A percentile compares a stretch with the other conserved stretches of the same genome.
Evolutionary conservation across 2,797 vertebrate genomes (phyloP).

Genomic region (Amblyraja radiata): DNA sequence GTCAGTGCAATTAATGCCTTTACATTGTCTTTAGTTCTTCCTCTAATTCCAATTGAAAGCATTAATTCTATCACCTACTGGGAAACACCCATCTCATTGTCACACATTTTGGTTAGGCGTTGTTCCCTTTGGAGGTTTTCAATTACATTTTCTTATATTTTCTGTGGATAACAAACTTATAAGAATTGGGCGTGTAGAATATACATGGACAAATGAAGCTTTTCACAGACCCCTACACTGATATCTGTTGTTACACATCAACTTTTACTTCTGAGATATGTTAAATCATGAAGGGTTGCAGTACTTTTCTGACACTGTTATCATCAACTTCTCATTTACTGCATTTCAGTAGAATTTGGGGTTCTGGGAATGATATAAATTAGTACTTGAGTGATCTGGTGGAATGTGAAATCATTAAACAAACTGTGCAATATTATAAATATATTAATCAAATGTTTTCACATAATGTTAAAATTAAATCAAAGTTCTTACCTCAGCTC

Average conservation of each 20-base stretch:
- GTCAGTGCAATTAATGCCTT: no score
- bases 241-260: background rate
- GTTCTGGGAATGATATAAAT: background rate
- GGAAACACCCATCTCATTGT: background rate
- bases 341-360: background rate
- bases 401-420: background rate
- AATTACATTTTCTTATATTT: background rate
- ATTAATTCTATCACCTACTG: background rate
- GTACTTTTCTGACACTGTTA: background rate
- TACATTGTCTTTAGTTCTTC: no score
- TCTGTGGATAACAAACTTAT: no score
- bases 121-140: background rate
- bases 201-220: background rate
- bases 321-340: background rate
- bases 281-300: background rate
- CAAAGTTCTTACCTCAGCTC: slow-evolving; percentile 1
- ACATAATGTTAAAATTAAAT: background rate
- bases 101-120: background rate
- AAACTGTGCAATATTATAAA: background rate
- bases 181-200: background rate
- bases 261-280: background rate
- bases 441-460: background rate
- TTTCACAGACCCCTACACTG: background rate
- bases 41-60: background rate
- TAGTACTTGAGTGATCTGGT: background rate